phyloP scores from a whole-genome alignment of 2,888 invertebrate species.

The Lamproptera curius region DNA sequence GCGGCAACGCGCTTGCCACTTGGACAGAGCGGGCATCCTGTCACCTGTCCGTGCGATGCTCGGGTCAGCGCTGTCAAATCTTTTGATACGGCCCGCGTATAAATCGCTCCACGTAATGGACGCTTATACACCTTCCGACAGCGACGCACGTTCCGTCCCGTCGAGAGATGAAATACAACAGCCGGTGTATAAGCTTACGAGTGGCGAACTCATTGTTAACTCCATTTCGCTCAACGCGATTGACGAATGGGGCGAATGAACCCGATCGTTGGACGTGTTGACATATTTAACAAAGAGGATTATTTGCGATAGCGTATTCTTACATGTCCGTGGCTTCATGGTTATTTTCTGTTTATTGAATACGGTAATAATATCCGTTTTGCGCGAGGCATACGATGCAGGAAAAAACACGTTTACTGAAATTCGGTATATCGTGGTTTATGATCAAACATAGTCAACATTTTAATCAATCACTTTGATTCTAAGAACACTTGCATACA shows the following conservation, averaged over 20 bases:
- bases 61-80: conserved; percentile 6
- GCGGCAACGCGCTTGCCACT: conserved; percentile 8
- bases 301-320: conserved; percentile 19
- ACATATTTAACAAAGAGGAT: conserved; percentile 30
- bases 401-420: no score
- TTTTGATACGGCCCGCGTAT: conserved; percentile 10
- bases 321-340: no score
- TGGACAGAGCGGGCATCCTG: no score
- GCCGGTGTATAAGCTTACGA: conserved; percentile 29
- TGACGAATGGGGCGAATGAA: conserved; percentile 24
- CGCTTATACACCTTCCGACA: conserved; percentile 15
- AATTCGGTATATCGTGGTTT: no score
- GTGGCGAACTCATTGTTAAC: conserved; percentile 28
- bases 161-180: conserved; percentile 23
- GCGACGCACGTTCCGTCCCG: conserved; percentile 20
- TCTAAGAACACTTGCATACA: no score
- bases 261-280: conserved; percentile 19
- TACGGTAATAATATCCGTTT: no score
- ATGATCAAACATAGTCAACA: no score
- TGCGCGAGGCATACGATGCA: no score
- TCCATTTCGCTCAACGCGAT: conserved; percentile 18
- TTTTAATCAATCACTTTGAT: no score
- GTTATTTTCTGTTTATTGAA: no score
- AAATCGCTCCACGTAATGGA: conserved; percentile 18
- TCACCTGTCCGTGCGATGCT: conserved; percentile 4